Percentiles rank a stretch among this genome's conserved stretches.
Evolutionary conservation across 2,797 vertebrate genomes (phyloP).

Genomic region (Myotis vivesi): DNA sequence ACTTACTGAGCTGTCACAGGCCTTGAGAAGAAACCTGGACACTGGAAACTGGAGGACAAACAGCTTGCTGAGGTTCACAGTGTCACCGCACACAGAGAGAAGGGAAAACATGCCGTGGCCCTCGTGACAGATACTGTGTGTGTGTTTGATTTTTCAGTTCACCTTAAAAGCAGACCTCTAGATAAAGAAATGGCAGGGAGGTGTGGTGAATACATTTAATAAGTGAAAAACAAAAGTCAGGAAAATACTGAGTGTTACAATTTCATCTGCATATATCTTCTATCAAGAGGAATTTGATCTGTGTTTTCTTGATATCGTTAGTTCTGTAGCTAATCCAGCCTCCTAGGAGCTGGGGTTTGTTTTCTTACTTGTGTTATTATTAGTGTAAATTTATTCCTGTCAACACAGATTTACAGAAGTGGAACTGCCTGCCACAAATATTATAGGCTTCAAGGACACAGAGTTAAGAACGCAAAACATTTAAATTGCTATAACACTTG

Average conservation of each 20-base stretch:
- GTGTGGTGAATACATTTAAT: slow-evolving; percentile 51
- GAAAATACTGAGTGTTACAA: slow-evolving; percentile 67
- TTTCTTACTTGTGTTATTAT: slow-evolving; percentile 79
- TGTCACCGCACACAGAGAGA: neutral
- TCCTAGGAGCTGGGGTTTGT: slow-evolving; percentile 67
- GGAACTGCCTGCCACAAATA: slow-evolving; percentile 52
- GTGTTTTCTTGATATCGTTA: slow-evolving; percentile 74
- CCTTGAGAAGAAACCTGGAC: neutral
- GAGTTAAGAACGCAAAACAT: slow-evolving; percentile 54
- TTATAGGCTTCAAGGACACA: slow-evolving; percentile 72
- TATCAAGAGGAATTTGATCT: slow-evolving; percentile 66
- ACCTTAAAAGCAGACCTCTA: slow-evolving; percentile 29
- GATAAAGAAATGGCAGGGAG: neutral
- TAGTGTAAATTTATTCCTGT: slow-evolving; percentile 81
- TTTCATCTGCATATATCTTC: slow-evolving; percentile 67
- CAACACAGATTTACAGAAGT: slow-evolving; percentile 76
- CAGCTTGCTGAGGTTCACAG: neutral
- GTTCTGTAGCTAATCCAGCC: slow-evolving; percentile 55
- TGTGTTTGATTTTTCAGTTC: slow-evolving; percentile 28
- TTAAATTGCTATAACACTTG: slow-evolving; percentile 11
- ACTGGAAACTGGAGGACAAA: neutral
- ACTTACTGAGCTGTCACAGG: neutral
- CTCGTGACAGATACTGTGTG: neutral
- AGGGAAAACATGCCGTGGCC: neutral
- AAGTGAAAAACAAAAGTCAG: slow-evolving; percentile 67